Conservation (phyloP, 2,797 vertebrate genomes). For the Hybognathus amarus region DNA sequence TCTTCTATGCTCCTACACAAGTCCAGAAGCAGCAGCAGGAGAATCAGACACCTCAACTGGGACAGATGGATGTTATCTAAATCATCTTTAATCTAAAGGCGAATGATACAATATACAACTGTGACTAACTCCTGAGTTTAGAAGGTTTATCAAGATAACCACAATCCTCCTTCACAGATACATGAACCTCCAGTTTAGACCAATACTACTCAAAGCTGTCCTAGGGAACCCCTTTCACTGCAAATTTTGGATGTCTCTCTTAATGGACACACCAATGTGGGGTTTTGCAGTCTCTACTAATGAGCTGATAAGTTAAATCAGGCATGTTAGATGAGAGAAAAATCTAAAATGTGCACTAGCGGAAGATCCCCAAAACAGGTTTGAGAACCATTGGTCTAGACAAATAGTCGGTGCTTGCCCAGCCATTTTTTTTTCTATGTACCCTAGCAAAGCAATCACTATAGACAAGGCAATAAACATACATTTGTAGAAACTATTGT, state of each 20-base stretch:
- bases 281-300: not conserved
- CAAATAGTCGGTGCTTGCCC: not conserved
- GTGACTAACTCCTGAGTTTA: not conserved
- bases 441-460: not conserved
- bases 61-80: not conserved
- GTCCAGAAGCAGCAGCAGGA: constrained; percentile 76
- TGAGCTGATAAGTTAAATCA: not conserved
- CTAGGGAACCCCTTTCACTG: not conserved
- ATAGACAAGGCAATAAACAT: not conserved
- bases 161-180: not conserved
- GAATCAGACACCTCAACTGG: not conserved
- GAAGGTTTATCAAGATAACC: not conserved
- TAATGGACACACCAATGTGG: not conserved
- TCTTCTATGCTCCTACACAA: constrained; percentile 91
- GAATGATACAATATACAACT: not conserved
- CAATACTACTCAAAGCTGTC: not conserved
- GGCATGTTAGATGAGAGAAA: not conserved
- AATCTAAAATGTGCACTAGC: not conserved
- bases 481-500: not conserved
- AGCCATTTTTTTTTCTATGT: not conserved
- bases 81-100: not conserved
- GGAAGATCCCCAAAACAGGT: not conserved
- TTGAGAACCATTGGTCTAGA: not conserved
- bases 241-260: not conserved
- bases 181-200: not conserved